Evolutionary conservation across 2,113 vertebrate species (phyloP), one percentile per base, ranked within the genome.

Genomic region (Pseudolaguvia tuberculata): DNA sequence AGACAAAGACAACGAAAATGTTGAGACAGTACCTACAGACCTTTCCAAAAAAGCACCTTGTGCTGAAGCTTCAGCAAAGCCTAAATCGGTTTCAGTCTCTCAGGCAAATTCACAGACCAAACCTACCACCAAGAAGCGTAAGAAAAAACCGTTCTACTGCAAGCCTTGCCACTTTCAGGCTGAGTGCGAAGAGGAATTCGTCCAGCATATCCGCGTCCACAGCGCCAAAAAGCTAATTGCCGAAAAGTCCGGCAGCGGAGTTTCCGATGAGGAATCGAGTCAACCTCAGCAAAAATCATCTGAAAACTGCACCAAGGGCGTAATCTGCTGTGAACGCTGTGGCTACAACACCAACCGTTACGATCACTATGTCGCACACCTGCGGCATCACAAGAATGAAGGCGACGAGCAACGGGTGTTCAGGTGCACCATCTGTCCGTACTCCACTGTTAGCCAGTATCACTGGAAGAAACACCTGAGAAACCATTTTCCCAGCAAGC

Each of bases 391-490:
- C 85, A 94, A 89, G 82, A 95, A 96, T 83, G 93, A 91, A 48
- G 93, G 93, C 47, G 92, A 93, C 67, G 93, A 89, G 4, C 92
- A 93, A 87, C 91, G 93, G 50, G 95, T 99, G 52, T 98, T 95
- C 82, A 97, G 93, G 90, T 99, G 96, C 84, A 96, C 94, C 11
- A 92, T 99, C 80, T 98, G 97, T 82, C 92, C 95, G 0, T 99
- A 99, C 75, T 97, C 94, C 68, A 99, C 97, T 0, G 93, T 99
- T 72, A 99, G 97, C 72, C 95, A 98, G 82, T 99, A 99, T 78
- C 97, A 99, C 87, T 99, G 97, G 97, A 96, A 96, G 87, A 99
- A 99, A 84, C 97, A 99, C 85, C 87, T 99, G 79, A 91, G 96
- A 80, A 98, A 99, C 80, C 97, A 99, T 83, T 99, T 98, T 81